Evolutionary conservation across 92 coral and sea anemone species (phyloP).

Genomic region (Parazoanthus atlanticus): DNA sequence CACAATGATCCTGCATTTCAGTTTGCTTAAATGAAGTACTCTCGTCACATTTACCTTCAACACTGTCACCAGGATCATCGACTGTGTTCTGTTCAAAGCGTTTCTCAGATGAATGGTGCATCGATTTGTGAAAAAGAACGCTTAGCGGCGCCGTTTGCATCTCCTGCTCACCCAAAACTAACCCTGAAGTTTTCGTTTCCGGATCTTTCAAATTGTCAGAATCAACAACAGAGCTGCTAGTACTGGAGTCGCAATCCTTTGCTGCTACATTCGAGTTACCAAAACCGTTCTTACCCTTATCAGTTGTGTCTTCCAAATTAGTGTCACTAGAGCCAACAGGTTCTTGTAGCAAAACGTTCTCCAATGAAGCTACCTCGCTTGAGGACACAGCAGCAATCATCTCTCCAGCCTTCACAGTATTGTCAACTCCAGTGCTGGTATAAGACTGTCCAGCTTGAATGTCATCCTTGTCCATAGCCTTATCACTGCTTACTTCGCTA

Average conservation of each 20-base stretch:
- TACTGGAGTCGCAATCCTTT: neutral
- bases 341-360: neutral
- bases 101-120: neutral
- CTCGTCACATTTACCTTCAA: neutral
- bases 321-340: neutral
- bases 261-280: neutral
- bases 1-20: neutral
- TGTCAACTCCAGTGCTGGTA: neutral
- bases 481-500: neutral
- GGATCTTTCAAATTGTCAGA: neutral
- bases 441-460: neutral
- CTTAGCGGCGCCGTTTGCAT: neutral
- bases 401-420: neutral
- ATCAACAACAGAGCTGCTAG: neutral
- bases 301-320: neutral
- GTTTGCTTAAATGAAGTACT: neutral
- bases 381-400: neutral
- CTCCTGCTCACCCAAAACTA: neutral
- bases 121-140: neutral
- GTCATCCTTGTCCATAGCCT: neutral
- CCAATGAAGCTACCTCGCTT: neutral
- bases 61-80: neutral
- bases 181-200: neutral
- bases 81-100: neutral
- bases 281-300: neutral